These are phyloP conservation scores for Bovichtus variegatus DNA, from an alignment of 2,797 vertebrate species.

Conservation along the genomic window DNA sequence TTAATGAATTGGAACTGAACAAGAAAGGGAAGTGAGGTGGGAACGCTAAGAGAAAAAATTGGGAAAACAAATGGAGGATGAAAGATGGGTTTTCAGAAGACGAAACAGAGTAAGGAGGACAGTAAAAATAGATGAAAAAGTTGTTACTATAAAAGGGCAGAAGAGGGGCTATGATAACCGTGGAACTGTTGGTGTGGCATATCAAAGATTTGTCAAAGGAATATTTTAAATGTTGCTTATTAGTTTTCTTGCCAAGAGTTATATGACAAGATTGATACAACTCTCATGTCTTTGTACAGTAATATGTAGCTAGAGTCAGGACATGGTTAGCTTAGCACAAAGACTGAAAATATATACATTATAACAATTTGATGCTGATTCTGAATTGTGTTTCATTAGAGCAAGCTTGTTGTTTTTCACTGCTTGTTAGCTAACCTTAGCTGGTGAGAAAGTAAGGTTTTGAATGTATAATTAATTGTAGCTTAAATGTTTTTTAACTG, in stretches of 20 bases:
- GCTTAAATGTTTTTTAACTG: too few relatives aligned
- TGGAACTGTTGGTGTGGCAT: constrained; percentile 4
- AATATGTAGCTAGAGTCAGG: background rate
- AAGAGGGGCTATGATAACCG: background rate
- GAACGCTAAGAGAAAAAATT: constrained; percentile 28
- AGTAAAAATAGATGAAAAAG: constrained; percentile 9
- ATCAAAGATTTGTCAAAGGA: background rate
- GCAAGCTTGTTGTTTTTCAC: too few relatives aligned
- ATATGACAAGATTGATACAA: background rate
- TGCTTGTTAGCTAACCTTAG: too few relatives aligned
- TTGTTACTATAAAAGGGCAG: constrained; percentile 1
- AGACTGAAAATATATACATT: too few relatives aligned
- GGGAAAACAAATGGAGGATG: constrained; percentile 51
- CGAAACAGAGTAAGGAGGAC: constrained; percentile 14
- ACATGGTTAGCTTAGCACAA: background rate
- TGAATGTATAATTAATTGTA: too few relatives aligned
- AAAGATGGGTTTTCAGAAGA: constrained; percentile 45
- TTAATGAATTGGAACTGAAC: constrained; percentile 72
- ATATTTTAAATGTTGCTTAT: constrained; percentile 1
- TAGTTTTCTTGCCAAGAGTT: background rate
- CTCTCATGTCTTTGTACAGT: background rate
- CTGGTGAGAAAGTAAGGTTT: too few relatives aligned
- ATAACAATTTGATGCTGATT: too few relatives aligned
- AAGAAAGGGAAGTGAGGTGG: constrained; percentile 60
- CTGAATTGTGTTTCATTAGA: too few relatives aligned